These are phyloP conservation scores for Reticulitermes lucifugus DNA, from an alignment of 2,888 invertebrate genomes.

Conservation along the genomic window DNA sequence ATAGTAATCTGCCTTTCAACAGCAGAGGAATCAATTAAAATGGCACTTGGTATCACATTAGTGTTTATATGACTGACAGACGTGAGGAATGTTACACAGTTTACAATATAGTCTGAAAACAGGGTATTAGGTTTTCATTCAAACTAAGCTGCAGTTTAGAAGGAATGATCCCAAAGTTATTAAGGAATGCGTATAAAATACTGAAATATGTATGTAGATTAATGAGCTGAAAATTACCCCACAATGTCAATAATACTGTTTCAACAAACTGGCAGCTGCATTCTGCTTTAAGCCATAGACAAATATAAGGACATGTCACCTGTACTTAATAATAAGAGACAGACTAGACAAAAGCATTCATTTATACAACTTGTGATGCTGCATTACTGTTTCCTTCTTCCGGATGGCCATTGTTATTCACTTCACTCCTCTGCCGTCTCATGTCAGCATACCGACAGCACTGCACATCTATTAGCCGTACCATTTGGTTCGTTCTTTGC, in stretches of 20 bases:
- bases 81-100: not conserved
- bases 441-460: not conserved
- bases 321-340: not conserved
- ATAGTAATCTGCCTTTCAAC: not conserved
- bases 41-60: constrained; percentile 39
- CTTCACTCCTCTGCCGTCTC: not conserved
- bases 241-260: not conserved
- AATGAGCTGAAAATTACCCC: not conserved
- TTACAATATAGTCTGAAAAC: not conserved
- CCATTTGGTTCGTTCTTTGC: constrained; percentile 58
- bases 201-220: not conserved
- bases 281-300: not conserved
- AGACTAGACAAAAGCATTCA: constrained; percentile 38
- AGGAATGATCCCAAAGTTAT: constrained; percentile 5
- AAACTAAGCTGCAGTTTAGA: constrained; percentile 6
- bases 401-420: constrained; percentile 16
- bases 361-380: constrained; percentile 14
- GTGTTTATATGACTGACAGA: not conserved
- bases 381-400: constrained; percentile 15
- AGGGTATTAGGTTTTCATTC: not conserved
- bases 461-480: constrained; percentile 11
- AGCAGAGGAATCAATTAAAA: not conserved
- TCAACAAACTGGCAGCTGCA: not conserved
- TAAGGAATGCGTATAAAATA: not conserved
- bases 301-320: not conserved